A percentile compares a stretch with the other conserved stretches of the same genome.
phyloP scores from a whole-genome alignment of 1,140 invertebrate genomes.

The Zaprionus lachaisei region DNA sequence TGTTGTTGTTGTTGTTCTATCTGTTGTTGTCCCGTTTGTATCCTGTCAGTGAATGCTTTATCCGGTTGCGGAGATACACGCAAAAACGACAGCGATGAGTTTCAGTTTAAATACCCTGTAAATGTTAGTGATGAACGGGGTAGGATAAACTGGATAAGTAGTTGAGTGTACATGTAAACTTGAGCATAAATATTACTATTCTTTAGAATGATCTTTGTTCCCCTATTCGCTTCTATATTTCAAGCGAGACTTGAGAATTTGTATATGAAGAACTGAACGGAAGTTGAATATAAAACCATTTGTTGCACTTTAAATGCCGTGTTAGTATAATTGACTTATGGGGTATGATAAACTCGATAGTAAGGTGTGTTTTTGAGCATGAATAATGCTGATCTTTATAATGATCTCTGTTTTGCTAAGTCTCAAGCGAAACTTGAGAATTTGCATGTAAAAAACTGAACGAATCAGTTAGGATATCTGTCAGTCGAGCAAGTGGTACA shows the following conservation, averaged over 20 bases:
- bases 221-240: too few relatives aligned
- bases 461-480: not conserved
- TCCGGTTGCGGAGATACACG: conserved; percentile 18
- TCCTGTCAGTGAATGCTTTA: conserved; percentile 35
- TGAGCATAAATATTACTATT: not conserved
- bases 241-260: too few relatives aligned
- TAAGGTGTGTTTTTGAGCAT: not conserved
- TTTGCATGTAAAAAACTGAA: not conserved
- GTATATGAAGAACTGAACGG: too few relatives aligned
- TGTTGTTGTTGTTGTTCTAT: not conserved
- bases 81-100: conserved; percentile 18
- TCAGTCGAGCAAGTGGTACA: not conserved
- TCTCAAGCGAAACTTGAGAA: not conserved
- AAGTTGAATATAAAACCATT: conserved; percentile 45
- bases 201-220: not conserved
- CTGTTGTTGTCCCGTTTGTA: conserved; percentile 1
- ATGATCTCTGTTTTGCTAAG: fast-evolving
- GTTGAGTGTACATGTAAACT: not conserved
- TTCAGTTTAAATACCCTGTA: conserved; percentile 16
- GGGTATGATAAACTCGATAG: not conserved
- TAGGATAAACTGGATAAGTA: not conserved
- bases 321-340: not conserved
- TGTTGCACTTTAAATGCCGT: conserved; percentile 19
- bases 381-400: fast-evolving
- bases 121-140: not conserved